These are phyloP conservation scores for Cactoblastis cactorum DNA, from an alignment of 2,888 invertebrate species.

Conservation along the genomic window DNA sequence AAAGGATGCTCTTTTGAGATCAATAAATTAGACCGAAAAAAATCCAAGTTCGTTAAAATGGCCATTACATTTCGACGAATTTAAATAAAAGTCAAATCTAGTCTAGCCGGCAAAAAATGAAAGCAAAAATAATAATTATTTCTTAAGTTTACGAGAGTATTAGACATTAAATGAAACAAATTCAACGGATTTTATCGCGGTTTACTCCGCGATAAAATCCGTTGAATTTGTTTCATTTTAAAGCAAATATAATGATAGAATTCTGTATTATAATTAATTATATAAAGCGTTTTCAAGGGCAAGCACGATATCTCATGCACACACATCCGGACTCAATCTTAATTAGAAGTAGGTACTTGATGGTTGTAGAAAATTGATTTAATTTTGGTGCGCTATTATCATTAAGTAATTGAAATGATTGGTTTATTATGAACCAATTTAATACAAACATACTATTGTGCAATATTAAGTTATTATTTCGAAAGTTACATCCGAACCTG, in stretches of 20 bases:
- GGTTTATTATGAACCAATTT: neutral
- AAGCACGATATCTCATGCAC: conserved; percentile 3
- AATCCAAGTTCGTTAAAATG: too few relatives aligned
- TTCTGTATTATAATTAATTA: neutral
- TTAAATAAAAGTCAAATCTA: too few relatives aligned
- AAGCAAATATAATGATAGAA: too few relatives aligned
- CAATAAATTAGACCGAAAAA: too few relatives aligned
- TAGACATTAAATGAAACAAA: too few relatives aligned
- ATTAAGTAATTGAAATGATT: neutral
- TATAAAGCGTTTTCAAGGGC: neutral
- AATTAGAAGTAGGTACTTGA: neutral
- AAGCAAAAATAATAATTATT: too few relatives aligned
- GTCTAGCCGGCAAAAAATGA: too few relatives aligned
- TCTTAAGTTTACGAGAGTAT: too few relatives aligned
- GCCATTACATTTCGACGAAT: too few relatives aligned
- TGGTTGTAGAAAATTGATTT: neutral
- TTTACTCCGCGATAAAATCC: too few relatives aligned
- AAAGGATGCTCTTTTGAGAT: too few relatives aligned
- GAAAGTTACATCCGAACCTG: neutral
- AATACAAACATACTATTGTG: neutral
- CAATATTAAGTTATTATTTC: neutral
- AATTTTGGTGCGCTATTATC: neutral
- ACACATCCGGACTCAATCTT: conserved; percentile 1
- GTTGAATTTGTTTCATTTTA: neutral
- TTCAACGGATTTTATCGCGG: too few relatives aligned